Evolutionary conservation across 2,888 invertebrate species (phyloP), one percentile per base, ranked within the genome.

Genomic region (Dione juno): DNA sequence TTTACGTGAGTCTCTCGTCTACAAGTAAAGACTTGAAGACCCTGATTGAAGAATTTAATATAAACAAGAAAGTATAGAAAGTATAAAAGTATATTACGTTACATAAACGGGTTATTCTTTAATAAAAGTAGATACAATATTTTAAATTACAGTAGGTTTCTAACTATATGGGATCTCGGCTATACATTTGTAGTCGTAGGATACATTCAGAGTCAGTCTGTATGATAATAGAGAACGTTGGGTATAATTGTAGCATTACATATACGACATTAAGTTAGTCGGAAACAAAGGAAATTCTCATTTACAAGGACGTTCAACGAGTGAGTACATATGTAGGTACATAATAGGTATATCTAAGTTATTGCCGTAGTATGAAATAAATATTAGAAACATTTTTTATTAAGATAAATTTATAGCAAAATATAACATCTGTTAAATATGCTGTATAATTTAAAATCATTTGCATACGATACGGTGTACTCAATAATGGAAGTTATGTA

Each of bases 211-310:
- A 67, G 61, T 57, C 73, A 58, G 71, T 67, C 69, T 74, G 57
- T 71, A 71, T 74, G 69, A 69, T 71, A 74, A 74, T 71, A 69
- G 69, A 69, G 63, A 69, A 71, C 67, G 69, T 63, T 69, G 65
- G 67, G 59, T 67, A 65, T 69, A 74, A 69, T 74, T 73, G 73
- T 73, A 67, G 43, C 69, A 71, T 73, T 66, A 70, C 69, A 50
- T 67, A 61, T 40, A 61, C 54, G 43, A 70, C 63, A 69, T 67
- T 67, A 58, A 50, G 40, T 59, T 64, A 64, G 40, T 57, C 19
- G 40, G 40, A 65, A 40, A 70, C 66, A 70, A 70, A 70, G 69
- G 65, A 70, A 65, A 66, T 59, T 59, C 50, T 66, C 59, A 66
- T 66, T 52, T 41, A 52, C 35, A 53, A 35, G 19, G 59, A 70